Evolutionary conservation across 2,113 vertebrate species (phyloP), one percentile per base, ranked within the genome.

Genomic region (Hippocampus zosterae): DNA sequence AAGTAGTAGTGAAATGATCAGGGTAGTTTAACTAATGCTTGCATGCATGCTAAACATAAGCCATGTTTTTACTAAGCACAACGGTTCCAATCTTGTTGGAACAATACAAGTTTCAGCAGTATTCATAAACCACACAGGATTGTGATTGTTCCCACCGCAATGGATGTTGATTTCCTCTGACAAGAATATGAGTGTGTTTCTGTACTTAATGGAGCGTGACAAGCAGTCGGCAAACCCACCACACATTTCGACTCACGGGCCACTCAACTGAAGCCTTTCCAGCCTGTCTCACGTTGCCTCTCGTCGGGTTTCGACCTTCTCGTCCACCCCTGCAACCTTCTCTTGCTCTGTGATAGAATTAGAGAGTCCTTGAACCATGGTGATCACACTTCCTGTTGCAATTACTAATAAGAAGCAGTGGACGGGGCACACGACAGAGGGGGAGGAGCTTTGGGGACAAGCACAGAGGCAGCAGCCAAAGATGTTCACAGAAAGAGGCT

Each of bases 321-420:
- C 46, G 21, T 6, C 57, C 61, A 50, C 59, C 3, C 64, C 65
- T 16, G 18, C 67, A 75, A 62, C 44, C 33, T 66, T 71, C 33
- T 80, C 65, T 71, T 71, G 62, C 64, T 65, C 74, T 77, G 73
- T 88, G 81, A 91, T 89, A 85, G 90, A 91, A 89, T 88, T 90
- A 92, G 78, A 68, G 85, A 88, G 79, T 83, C 78, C 80, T 85
- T 91, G 89, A 91, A 91, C 92, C 88, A 73, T 87, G 87, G 75
- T 87, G 90, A 86, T 90, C 84, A 80, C 68, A 82, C 88, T 92
- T 92, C 91, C 91, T 88, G 86, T 90, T 89, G 72, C 85, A 90
- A 91, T 91, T 91, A 92, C 88, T 82, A 75, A 83, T 82, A 89
- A 89, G 81, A 85, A 84, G 86, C 62, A 7, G 79, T 84, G 72